Evolutionary conservation across 2,113 vertebrate species (phyloP).

Genomic region (Tylochromis polylepis): DNA sequence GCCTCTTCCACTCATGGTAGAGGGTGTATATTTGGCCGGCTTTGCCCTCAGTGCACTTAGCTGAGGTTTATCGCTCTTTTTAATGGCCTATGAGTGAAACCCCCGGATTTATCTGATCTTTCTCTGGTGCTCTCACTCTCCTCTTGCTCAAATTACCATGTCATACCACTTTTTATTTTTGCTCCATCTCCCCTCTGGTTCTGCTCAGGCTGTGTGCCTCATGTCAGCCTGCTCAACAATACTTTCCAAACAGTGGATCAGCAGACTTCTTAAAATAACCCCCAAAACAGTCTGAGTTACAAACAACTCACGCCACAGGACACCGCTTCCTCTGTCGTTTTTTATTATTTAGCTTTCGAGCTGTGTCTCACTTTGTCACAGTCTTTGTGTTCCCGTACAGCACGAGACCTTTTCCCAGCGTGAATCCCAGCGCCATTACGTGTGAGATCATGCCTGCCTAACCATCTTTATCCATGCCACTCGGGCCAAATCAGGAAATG

Average conservation of each 20-base stretch:
- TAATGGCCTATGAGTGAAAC: slow-evolving; percentile 13
- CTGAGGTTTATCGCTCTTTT: neutral
- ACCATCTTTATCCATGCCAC: neutral
- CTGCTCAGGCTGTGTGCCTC: neutral
- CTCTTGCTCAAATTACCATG: neutral
- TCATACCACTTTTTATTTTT: neutral
- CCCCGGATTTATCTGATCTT: neutral
- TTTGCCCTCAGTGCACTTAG: slow-evolving; percentile 1
- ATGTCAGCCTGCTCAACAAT: neutral
- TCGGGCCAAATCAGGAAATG: neutral
- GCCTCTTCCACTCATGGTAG: neutral
- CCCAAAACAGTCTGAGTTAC: neutral
- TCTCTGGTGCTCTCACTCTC: neutral
- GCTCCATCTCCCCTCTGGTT: neutral
- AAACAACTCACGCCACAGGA: neutral
- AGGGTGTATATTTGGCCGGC: slow-evolving; percentile 6
- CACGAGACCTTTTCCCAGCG: neutral
- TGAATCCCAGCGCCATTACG: neutral
- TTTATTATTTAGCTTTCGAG: neutral
- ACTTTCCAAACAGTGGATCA: neutral
- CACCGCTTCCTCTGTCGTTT: neutral
- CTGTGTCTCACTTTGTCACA: neutral
- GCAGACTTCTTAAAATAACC: neutral
- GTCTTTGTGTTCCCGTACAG: neutral
- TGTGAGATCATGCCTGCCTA: neutral